These are phyloP conservation scores for Protosalanx chinensis DNA, from an alignment of 2,797 vertebrate genomes.

Conservation along the genomic window DNA sequence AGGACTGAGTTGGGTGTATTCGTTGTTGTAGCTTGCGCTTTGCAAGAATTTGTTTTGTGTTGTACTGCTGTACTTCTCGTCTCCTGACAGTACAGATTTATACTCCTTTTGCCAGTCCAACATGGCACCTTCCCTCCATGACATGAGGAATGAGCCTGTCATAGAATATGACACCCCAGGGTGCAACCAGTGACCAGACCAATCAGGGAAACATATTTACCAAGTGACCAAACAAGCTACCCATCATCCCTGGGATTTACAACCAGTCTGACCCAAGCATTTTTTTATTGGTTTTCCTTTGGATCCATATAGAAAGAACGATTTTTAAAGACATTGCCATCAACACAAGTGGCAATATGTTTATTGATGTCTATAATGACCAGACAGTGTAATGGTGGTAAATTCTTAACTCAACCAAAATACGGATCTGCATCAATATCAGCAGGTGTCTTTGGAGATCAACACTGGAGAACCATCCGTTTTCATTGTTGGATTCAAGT, in stretches of 20 bases:
- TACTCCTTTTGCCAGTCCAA: slow-evolving; percentile 17
- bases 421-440: not conserved
- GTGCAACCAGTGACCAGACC: slow-evolving; percentile 36
- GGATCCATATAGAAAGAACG: too few relatives aligned
- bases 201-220: slow-evolving; percentile 39
- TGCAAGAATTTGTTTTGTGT: slow-evolving; percentile 33
- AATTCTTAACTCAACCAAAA: slow-evolving; percentile 27
- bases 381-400: slow-evolving; percentile 21
- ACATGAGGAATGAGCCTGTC: slow-evolving; percentile 23
- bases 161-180: slow-evolving; percentile 42
- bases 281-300: not conserved
- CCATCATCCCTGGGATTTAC: slow-evolving; percentile 31
- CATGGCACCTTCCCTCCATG: slow-evolving; percentile 24
- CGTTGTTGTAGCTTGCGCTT: not conserved
- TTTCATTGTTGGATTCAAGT: slow-evolving; percentile 31
- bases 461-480: slow-evolving; percentile 33
- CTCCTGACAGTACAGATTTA: slow-evolving; percentile 42
- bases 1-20: slow-evolving; percentile 14
- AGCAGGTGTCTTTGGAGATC: slow-evolving; percentile 10
- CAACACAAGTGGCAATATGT: not conserved
- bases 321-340: not conserved
- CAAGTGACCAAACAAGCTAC: slow-evolving; percentile 39
- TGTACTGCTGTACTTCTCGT: slow-evolving; percentile 17
- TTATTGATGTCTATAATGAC: not conserved
- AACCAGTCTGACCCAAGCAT: slow-evolving; percentile 13